phyloP scores from a whole-genome alignment of 2,797 vertebrate species.

The Anniella stebbinsi region DNA sequence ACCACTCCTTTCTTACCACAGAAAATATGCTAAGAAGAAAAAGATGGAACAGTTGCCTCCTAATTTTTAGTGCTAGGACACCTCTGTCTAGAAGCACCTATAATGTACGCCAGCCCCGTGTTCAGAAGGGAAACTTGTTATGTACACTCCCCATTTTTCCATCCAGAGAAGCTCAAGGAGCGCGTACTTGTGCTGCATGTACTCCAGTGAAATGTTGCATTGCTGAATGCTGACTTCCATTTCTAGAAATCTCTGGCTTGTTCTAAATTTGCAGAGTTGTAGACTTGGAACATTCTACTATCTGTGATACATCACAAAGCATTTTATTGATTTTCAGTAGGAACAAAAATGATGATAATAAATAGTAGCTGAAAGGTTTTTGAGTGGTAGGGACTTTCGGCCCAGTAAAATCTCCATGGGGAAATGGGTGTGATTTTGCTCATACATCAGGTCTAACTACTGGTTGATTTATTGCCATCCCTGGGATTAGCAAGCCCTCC shows the following conservation, averaged over 20 bases:
- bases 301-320: not conserved
- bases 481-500: not conserved
- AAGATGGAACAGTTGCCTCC: too few relatives aligned
- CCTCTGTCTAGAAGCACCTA: not conserved
- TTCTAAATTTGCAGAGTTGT: not conserved
- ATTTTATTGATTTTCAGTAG: not conserved
- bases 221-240: not conserved
- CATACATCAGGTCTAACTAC: not conserved
- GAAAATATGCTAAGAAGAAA: too few relatives aligned
- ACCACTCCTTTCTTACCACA: too few relatives aligned
- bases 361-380: not conserved
- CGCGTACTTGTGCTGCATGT: too few relatives aligned
- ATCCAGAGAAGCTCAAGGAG: too few relatives aligned
- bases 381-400: not conserved
- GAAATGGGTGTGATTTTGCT: not conserved
- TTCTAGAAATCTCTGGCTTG: not conserved
- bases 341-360: not conserved
- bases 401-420: not conserved
- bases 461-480: not conserved
- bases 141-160: not conserved
- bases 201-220: not conserved
- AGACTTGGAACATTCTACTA: not conserved
- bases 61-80: too few relatives aligned
- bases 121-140: not conserved
- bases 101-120: not conserved